A percentile compares a stretch with the other conserved stretches of the same genome.
phyloP scores from a whole-genome alignment of 1,140 invertebrate genomes.

The Aporrectodea caliginosa region DNA sequence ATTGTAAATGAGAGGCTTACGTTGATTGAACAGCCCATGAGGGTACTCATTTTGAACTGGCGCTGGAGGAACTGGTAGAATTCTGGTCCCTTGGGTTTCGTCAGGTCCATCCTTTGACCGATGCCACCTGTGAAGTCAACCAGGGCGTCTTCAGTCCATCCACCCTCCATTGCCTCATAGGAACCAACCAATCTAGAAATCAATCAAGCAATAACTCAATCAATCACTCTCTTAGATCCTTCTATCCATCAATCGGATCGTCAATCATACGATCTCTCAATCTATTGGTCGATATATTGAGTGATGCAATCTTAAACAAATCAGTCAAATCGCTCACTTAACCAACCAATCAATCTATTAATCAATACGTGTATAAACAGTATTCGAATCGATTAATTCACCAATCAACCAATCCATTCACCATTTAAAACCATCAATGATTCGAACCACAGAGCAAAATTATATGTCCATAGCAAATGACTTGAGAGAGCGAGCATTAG shows the following conservation, averaged over 20 bases:
- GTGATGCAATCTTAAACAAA: neutral
- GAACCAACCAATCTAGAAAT: constrained; percentile 63
- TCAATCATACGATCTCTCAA: neutral
- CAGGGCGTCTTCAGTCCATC: constrained; percentile 66
- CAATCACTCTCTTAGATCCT: neutral
- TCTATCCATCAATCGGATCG: neutral
- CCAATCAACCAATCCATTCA: too few relatives aligned
- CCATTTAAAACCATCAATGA: neutral
- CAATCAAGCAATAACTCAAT: neutral
- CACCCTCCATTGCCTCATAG: constrained; percentile 65
- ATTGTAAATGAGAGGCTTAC: too few relatives aligned
- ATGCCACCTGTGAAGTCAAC: constrained; percentile 75
- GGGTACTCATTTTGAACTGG: constrained; percentile 64
- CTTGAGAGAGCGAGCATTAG: too few relatives aligned
- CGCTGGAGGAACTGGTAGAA: constrained; percentile 4
- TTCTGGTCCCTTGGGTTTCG: constrained; percentile 5
- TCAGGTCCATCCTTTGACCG: constrained; percentile 61
- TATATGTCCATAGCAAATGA: too few relatives aligned
- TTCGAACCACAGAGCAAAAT: neutral
- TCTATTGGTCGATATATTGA: neutral
- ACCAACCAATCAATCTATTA: neutral
- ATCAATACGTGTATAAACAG: neutral
- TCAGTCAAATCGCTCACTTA: neutral
- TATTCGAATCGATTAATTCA: too few relatives aligned
- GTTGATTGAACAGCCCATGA: constrained; percentile 93